A percentile compares a stretch with the other conserved stretches of the same genome.
Evolutionary conservation across 2,113 vertebrate species (phyloP).

Genomic region (Ophthalmolycus amberensis): DNA sequence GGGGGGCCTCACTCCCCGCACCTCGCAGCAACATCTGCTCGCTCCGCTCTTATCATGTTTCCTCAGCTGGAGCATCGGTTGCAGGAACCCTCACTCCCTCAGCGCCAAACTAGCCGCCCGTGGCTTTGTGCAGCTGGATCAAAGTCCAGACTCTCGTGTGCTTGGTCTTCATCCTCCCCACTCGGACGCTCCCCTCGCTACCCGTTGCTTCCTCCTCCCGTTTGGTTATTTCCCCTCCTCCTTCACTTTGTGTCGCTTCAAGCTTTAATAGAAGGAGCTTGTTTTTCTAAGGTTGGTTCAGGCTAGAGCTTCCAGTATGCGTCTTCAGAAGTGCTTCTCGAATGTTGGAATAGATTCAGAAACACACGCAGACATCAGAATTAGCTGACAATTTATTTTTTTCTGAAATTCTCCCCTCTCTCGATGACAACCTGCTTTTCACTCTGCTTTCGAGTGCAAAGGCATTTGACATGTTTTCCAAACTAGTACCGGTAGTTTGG

Average conservation of each 20-base stretch:
- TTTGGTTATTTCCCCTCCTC: slow-evolving; percentile 31
- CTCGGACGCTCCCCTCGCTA: slow-evolving; percentile 28
- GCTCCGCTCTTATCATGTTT: slow-evolving; percentile 63
- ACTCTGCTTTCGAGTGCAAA: background rate
- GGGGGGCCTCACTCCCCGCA: background rate
- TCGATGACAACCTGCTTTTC: background rate
- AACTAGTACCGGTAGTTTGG: background rate
- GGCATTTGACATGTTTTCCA: background rate
- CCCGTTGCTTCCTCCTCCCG: slow-evolving; percentile 50
- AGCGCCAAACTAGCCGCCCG: slow-evolving; percentile 3
- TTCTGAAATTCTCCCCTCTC: background rate
- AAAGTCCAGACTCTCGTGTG: slow-evolving; percentile 59
- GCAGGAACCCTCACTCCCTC: slow-evolving; percentile 2
- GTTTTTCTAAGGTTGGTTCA: background rate
- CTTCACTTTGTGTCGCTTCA: slow-evolving; percentile 18
- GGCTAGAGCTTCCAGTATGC: no score
- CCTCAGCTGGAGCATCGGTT: slow-evolving; percentile 71
- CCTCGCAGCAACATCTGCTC: slow-evolving; percentile 23
- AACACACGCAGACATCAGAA: background rate
- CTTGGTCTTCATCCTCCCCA: slow-evolving; percentile 45
- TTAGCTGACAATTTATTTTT: background rate
- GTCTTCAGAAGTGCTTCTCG: background rate
- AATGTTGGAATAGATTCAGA: background rate
- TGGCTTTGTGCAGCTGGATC: slow-evolving; percentile 52
- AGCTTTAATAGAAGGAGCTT: slow-evolving; percentile 23